Evolutionary conservation across 2,888 invertebrate species (phyloP).

Genomic region (Allygus modestus): DNA sequence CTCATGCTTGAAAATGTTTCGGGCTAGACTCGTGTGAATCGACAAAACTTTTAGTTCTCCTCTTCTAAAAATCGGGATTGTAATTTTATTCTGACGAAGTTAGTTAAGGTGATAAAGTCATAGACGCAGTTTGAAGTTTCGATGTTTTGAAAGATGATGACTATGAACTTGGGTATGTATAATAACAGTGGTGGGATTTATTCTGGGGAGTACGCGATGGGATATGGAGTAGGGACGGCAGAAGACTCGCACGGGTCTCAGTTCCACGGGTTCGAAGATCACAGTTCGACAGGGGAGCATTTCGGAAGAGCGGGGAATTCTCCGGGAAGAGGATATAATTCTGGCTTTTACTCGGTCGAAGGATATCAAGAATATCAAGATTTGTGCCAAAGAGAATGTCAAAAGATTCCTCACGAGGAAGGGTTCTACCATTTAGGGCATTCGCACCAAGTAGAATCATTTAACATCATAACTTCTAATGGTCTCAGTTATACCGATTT

Average conservation of each 20-base stretch:
- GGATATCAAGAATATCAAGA: slow-evolving; percentile 75
- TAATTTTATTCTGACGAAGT: background rate
- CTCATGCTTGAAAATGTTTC: slow-evolving; percentile 23
- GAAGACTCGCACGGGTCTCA: slow-evolving; percentile 52
- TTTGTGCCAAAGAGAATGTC: slow-evolving; percentile 72
- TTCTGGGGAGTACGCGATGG: slow-evolving; percentile 65
- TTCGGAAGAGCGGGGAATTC: slow-evolving; percentile 59
- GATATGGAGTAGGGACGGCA: slow-evolving; percentile 16
- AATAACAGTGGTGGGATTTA: slow-evolving; percentile 59
- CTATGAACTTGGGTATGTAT: slow-evolving; percentile 84
- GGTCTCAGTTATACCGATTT: slow-evolving; percentile 94
- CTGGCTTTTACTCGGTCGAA: slow-evolving; percentile 64
- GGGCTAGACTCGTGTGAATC: background rate
- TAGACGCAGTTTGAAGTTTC: slow-evolving; percentile 32
- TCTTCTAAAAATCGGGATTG: background rate
- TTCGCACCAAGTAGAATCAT: slow-evolving; percentile 72
- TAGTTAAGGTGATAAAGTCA: background rate
- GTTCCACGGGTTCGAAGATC: slow-evolving; percentile 78
- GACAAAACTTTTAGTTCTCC: background rate
- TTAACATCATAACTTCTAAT: slow-evolving; percentile 86
- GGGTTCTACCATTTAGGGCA: slow-evolving; percentile 74
- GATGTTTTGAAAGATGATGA: slow-evolving; percentile 67
- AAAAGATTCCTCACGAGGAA: slow-evolving; percentile 74
- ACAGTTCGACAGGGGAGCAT: slow-evolving; percentile 67
- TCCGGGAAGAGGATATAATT: slow-evolving; percentile 43